Percentiles rank a stretch among this genome's conserved stretches.
Conservation (phyloP, 1,140 invertebrate species). For the Laupala kohalensis region DNA sequence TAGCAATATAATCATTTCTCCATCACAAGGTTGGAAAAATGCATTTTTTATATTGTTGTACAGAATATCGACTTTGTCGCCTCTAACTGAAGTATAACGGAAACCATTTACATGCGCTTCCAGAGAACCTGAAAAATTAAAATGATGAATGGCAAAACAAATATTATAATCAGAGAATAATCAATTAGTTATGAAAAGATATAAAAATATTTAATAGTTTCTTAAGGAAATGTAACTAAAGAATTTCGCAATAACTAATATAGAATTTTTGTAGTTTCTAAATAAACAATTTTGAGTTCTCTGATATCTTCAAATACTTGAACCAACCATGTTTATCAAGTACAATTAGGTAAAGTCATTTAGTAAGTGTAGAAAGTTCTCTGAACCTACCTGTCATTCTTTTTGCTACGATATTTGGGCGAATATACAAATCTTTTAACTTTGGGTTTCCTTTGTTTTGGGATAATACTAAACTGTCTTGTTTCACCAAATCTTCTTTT, state of each 20-base stretch:
- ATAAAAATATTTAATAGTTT: no score
- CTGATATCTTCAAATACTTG: no score
- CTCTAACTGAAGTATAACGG: constrained; percentile 92
- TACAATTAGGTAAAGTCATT: no score
- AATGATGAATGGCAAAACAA: no score
- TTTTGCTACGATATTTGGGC: constrained; percentile 96
- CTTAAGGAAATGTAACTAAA: no score
- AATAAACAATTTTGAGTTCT: no score
- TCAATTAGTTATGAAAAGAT: no score
- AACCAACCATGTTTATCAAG: no score
- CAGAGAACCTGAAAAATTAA: constrained; percentile 38
- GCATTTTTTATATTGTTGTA: constrained; percentile 99
- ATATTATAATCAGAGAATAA: no score
- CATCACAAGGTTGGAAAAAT: constrained; percentile 98
- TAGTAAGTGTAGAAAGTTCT: no score
- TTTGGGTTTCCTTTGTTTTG: constrained; percentile 97
- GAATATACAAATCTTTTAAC: constrained; percentile 94
- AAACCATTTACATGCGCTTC: constrained; percentile 98
- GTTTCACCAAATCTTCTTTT: constrained; percentile 96
- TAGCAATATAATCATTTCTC: constrained; percentile 98
- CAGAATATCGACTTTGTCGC: constrained; percentile 97
- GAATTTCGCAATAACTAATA: no score
- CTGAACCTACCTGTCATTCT: constrained; percentile 65
- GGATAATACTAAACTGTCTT: constrained; percentile 91
- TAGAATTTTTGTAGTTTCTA: no score